Evolutionary conservation across 2,888 invertebrate genomes (phyloP), one percentile per base, ranked within the genome.

Genomic region (Tethea ocularis): DNA sequence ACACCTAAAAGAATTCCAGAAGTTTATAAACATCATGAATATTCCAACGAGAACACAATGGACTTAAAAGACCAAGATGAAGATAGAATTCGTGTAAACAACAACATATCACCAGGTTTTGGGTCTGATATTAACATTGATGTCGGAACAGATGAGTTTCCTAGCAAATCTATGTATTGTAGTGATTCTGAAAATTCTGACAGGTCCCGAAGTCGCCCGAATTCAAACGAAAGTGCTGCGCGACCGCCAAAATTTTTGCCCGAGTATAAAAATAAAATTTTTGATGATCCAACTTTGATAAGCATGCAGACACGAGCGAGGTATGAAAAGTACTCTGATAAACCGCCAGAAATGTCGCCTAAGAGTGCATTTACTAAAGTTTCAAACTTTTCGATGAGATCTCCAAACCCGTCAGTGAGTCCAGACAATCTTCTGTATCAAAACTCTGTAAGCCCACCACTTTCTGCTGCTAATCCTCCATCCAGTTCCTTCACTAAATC

Each of bases 331-430:
- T 91, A 84, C 63, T 72, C 80, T 52, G 94, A 94, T 41, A 93
- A 91, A 56, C 77, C 83, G 3, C 78, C 91, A 0, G 93, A 94
- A 6, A 83, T 94, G 66, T 94, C 94, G 0, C 94, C 95, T 0
- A 95, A 95, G 75, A 97, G 97, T 88, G 97, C 97, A 8, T 97
- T 97, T 77, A 97, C 97, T 0, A 97, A 97, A 93, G 97, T 97
- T 15, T 83, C 93, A 1, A 92, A 93, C 69, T 89, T 77, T 64
- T 75, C 85, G 6, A 89, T 94, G 41, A 80, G 95, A 52, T 96
- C 96, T 0, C 96, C 96, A 0, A 94, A 95, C 66, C 95, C 96
- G 20, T 96, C 96, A 0, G 93, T 96, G 22, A 97, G 97, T 66
- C 97, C 97, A 0, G 97, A 97, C 72, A 95, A 95, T 70, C 87